Percentiles rank a stretch among this genome's conserved stretches.
Conservation (phyloP, 2,888 invertebrate species). For the Clostera curtula region DNA sequence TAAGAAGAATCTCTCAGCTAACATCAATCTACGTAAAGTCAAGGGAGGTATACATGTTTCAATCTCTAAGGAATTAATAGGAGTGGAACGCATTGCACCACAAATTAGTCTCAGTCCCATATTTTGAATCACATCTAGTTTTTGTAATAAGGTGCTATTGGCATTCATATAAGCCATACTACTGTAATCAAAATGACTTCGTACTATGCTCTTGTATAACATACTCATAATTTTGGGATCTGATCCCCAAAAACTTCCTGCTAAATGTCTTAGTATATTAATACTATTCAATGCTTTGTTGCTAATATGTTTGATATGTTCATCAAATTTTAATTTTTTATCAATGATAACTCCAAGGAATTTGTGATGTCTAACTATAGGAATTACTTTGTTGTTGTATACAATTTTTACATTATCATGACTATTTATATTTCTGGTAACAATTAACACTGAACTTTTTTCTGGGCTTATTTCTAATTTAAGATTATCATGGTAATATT, state of each 20-base stretch:
- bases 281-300: constrained; percentile 9
- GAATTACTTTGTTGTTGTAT: constrained; percentile 1
- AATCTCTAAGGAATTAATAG: constrained; percentile 5
- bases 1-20: constrained; percentile 1
- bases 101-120: constrained; percentile 3
- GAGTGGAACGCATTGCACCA: constrained; percentile 7
- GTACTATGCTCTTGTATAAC: constrained; percentile 8
- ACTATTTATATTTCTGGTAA: not conserved
- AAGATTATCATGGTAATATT: constrained; percentile 1
- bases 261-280: constrained; percentile 10
- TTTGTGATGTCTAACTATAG: not conserved
- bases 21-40: not conserved
- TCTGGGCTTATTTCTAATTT: constrained; percentile 1
- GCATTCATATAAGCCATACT: constrained; percentile 5
- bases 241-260: constrained; percentile 10
- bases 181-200: constrained; percentile 12
- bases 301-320: constrained; percentile 6
- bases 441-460: not conserved
- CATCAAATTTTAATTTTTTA: constrained; percentile 3
- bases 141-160: constrained; percentile 1
- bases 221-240: constrained; percentile 10
- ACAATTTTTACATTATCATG: not conserved
- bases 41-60: constrained; percentile 3
- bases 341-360: constrained; percentile 3
- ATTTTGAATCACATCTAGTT: constrained; percentile 6